Evolutionary conservation across 2,888 invertebrate species (phyloP).

Genomic region (Lydus trimaculatus): DNA sequence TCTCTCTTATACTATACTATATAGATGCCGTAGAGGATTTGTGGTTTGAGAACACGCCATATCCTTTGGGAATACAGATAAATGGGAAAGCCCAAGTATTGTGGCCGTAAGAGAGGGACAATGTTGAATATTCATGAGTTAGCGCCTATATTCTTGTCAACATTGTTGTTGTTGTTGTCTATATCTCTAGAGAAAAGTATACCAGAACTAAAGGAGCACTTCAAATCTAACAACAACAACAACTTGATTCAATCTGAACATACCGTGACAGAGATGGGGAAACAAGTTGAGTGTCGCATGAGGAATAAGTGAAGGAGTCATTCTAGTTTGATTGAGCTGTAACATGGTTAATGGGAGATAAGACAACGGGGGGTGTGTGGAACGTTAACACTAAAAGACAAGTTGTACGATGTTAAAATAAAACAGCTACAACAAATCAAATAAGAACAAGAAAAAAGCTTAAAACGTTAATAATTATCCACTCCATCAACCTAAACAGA

Average conservation of each 20-base stretch:
- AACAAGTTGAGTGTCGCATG: constrained; percentile 11
- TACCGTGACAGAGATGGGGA: background rate
- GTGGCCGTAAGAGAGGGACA: background rate
- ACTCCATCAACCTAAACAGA: background rate
- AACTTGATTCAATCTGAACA: constrained; percentile 7
- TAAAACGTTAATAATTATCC: no score
- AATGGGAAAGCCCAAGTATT: constrained; percentile 17
- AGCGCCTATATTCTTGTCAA: constrained; percentile 30
- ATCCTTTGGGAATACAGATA: constrained; percentile 30
- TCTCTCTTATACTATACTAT: no score
- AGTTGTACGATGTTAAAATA: background rate
- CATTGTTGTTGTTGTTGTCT: background rate
- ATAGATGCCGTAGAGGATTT: background rate
- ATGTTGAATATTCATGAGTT: constrained; percentile 39
- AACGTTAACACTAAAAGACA: background rate
- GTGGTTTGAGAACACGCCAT: constrained; percentile 1
- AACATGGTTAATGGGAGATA: constrained; percentile 8
- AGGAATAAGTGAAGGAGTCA: constrained; percentile 11
- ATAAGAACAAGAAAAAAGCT: no score
- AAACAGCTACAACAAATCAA: no score
- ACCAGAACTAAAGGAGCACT: constrained; percentile 18
- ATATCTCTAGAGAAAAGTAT: background rate
- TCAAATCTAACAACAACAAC: constrained; percentile 17
- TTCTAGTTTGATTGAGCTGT: constrained; percentile 12
- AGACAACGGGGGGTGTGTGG: background rate